These are phyloP conservation scores for Melanogrammus aeglefinus DNA, from an alignment of 2,797 vertebrate genomes.

Conservation along the genomic window DNA sequence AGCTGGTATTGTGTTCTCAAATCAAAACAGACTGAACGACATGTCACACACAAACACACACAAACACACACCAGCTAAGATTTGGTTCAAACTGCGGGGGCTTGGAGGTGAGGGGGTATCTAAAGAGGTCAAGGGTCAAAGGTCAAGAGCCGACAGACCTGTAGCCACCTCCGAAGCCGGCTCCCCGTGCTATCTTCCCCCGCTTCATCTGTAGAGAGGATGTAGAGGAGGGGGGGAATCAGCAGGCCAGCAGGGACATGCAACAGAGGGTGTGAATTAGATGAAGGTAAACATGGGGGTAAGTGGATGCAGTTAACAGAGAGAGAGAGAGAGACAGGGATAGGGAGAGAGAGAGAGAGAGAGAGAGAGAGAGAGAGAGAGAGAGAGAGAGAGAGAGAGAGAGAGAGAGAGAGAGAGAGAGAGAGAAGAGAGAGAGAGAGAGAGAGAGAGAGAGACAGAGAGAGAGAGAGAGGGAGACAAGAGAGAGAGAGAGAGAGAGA, in stretches of 20 bases:
- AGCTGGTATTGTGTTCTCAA: background rate
- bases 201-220: conserved; percentile 59
- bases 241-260: background rate
- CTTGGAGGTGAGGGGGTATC: background rate
- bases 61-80: background rate
- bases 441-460: conserved; percentile 40
- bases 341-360: conserved; percentile 18
- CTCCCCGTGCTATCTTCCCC: conserved; percentile 59
- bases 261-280: background rate
- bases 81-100: background rate
- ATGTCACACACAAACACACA: background rate
- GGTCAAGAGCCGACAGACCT: conserved; percentile 64
- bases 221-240: conserved; percentile 9
- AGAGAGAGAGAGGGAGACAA: conserved; percentile 24
- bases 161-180: conserved; percentile 53
- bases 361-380: background rate
- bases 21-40: background rate
- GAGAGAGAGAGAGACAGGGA: background rate
- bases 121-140: conserved; percentile 35
- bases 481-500: conserved; percentile 17
- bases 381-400: background rate
- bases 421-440: conserved; percentile 26
- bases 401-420: conserved; percentile 21
- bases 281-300: no score
- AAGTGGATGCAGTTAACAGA: background rate